Evolutionary conservation across 2,113 vertebrate genomes (phyloP), one percentile per base, ranked within the genome.

Genomic region (Salvelinus fontinalis): DNA sequence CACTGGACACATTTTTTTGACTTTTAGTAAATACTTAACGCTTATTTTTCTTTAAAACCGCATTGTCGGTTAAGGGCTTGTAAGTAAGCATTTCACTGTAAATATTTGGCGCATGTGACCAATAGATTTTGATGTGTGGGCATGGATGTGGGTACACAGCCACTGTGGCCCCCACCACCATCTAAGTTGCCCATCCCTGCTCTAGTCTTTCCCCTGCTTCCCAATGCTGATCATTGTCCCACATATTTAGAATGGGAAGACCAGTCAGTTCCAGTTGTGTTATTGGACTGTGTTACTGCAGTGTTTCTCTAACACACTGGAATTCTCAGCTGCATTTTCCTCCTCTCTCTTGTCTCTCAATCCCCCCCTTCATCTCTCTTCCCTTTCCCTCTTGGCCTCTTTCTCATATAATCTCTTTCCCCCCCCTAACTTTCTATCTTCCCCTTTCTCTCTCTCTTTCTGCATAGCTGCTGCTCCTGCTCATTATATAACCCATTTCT

Each of bases 291-390:
- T 44, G 54, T 57, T 57, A 6, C 16, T 57, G 16, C 54, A 57
- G 39, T 44, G 12, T 62, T 22, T 62, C 2, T 22, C 59, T 22
- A 24, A 62, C 16, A 22, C n/a, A 9, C 13, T 62, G 20, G 5
- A 11, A 44, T 62, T 62, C 59, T 62, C 59, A 24, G 59, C 59
- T 62, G n/a, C 59, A 62, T 62, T 62, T 62, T 77, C 59, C 66
- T 64, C 31, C 72, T 66, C 6, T 5, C 3, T 18, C 26, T 51
- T 13, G 8, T n/a, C 12, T 51, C 14, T 16, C 49, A 14, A 51
- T 5, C 11, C 49, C 14, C 12, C 13, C 14, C 3, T 13, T 51
- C 13, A 54, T 7, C 49, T 44, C 48, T 48, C 48, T 51, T 48
- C 3, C 48, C 3, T 3, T 31, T 9, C 27, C 8, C 9, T 49